Base-by-base conservation (phyloP, 2,888 invertebrate species). In the Iselma pallidipennis region DNA sequence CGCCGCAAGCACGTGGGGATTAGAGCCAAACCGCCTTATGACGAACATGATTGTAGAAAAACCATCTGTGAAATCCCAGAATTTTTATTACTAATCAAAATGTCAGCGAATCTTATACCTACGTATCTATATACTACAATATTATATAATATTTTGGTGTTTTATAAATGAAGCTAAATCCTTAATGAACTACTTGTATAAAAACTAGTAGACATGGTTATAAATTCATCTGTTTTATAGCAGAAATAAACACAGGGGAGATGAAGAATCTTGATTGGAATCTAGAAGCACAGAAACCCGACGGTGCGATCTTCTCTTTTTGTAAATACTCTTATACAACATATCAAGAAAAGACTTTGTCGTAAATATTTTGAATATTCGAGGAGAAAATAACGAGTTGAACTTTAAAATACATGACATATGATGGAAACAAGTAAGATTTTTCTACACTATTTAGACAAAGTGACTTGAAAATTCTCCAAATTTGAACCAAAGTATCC, bases 1-100 rank as follows among this genome's bases (percentile, higher is more conserved):
- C 76, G 77, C 77, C 76, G 75, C 75, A 76, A 78, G 78, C 77
- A 77, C 76, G 78, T 78, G 78, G 76, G 77, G 78, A 78, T 73
- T 73, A 73, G 70, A 66, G 66, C 60, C 57, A 57, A 7, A 5
- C 55, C n/a, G 64, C 57, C 59, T 66, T 66, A 68, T 66, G 68
- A 68, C 56, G 59, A 48, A 66, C 66, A 68, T 65, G 59, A 64
- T 68, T 68, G 66, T 68, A 63, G 62, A 68, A 66, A 67, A 67
- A 66, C 63, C 68, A 67, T 70, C 65, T 68, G 66, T 59, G 67
- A 70, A 68, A 67, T 57, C 63, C 56, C 42, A 33, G 60, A 57
- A 53, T 63, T 60, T 60, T 63, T 63, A 63, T 60, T 57, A 60
- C 59, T 56, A 63, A 62, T 62, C 62, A 53, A 26, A 33, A 19